phyloP scores from a whole-genome alignment of 2,888 invertebrate species.

The Torymus aiolomorphi region DNA sequence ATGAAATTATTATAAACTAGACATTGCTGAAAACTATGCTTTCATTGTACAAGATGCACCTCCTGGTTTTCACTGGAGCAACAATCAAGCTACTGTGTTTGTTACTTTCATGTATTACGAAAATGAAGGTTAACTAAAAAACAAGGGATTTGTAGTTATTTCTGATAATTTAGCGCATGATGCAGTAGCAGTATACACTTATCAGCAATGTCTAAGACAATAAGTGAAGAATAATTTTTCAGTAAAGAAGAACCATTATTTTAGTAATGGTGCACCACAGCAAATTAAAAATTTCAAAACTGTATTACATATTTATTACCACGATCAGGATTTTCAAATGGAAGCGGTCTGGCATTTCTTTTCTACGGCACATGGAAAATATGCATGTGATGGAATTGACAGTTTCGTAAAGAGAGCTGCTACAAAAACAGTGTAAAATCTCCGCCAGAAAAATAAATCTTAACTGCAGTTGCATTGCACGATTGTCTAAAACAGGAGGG shows the following conservation, averaged over 20 bases:
- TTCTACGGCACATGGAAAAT: slow-evolving; percentile 36
- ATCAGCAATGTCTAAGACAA: slow-evolving; percentile 39
- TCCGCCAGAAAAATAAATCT: slow-evolving; percentile 27
- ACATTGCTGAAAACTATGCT: slow-evolving; percentile 56
- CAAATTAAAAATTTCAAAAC: slow-evolving; percentile 49
- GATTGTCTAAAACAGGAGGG: neutral
- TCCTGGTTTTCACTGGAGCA: slow-evolving; percentile 56
- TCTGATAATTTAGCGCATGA: no score
- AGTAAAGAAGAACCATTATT: slow-evolving; percentile 25
- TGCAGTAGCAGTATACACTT: slow-evolving; percentile 42
- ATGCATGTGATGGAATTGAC: slow-evolving; percentile 25
- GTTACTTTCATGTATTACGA: slow-evolving; percentile 51
- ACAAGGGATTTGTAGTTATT: slow-evolving; percentile 46
- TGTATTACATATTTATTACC: slow-evolving; percentile 40
- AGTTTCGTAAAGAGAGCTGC: slow-evolving; percentile 22
- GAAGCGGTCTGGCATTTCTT: slow-evolving; percentile 47
- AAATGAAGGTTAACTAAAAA: slow-evolving; percentile 30
- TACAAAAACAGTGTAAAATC: slow-evolving; percentile 22
- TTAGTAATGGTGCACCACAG: slow-evolving; percentile 47
- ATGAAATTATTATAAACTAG: slow-evolving; percentile 51
- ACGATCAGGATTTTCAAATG: slow-evolving; percentile 27
- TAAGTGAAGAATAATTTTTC: slow-evolving; percentile 12
- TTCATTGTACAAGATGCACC: slow-evolving; percentile 51
- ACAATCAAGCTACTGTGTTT: slow-evolving; percentile 55
- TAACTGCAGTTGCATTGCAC: slow-evolving; percentile 49